Evolutionary conservation across 2,113 vertebrate species (phyloP), one percentile per base, ranked within the genome.

Genomic region (Ictalurus punctatus): DNA sequence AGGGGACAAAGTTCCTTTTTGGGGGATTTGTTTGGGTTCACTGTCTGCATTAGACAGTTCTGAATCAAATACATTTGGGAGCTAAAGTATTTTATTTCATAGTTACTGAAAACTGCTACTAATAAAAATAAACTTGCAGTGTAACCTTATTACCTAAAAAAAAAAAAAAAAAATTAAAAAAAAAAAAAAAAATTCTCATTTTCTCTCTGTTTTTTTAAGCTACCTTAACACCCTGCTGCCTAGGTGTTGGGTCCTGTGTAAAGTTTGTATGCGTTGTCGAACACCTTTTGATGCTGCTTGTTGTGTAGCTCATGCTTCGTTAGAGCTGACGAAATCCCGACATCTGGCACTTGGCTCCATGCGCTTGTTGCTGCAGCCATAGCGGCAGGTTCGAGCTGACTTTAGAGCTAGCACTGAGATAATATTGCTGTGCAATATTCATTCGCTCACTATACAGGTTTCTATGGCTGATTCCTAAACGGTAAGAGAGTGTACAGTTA

Each of bases 251-350:
- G 19, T 25, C 10, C 1, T 13, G 52, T 58, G 79, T 58, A 30
- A 81, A 13, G 52, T 61, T 83, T 61, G 80, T 25, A 61, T 9
- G 27, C 16, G 44, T 54, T n/a, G 44, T 27, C 54, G 16, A 27
- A 54, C 30, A 37, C 14, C 48, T 56, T 58, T 54, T 80, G 52
- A 19, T 37, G 19, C 30, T 23, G 27, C 58, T 71, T 44, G 65
- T 87, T 89, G 78, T 91, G 86, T 78, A 86, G 83, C 92, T 93
- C 90, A 90, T 34, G 52, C 90, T 87, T 91, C 90, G 89, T 91
- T 93, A 93, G 88, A 92, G 25, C 69, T 84, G 91, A 89, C 59
- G 44, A 87, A 86, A 91, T 83, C 71, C 71, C 87, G 79, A 61
- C 87, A 69, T 85, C 65, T 52, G 85, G 8, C 40, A 34, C 48